A percentile compares a stretch with the other conserved stretches of the same genome.
Conservation (phyloP, 64 coral and sea anemone genomes). For the Actinia tenebrosa region DNA sequence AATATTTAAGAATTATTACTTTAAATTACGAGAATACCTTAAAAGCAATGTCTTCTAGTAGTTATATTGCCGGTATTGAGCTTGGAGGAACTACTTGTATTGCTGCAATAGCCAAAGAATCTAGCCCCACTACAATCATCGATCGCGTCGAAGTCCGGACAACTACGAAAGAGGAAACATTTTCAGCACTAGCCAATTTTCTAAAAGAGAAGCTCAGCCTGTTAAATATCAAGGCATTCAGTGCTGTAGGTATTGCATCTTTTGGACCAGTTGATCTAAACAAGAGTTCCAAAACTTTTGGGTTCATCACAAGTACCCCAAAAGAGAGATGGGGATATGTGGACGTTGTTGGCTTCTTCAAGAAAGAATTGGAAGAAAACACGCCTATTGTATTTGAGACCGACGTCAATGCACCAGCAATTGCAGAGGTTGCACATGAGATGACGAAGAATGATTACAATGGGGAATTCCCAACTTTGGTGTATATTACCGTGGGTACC, state of each 20-base stretch:
- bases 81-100: conserved; percentile 84
- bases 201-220: conserved; percentile 40
- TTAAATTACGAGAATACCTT: neutral
- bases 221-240: conserved; percentile 24
- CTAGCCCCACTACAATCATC: conserved; percentile 45
- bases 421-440: conserved; percentile 51
- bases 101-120: conserved; percentile 60
- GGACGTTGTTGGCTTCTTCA: conserved; percentile 58
- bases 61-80: conserved; percentile 76
- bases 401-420: conserved; percentile 81
- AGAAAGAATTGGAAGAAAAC: conserved; percentile 28
- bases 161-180: conserved; percentile 37
- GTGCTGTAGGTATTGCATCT: conserved; percentile 77
- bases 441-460: neutral
- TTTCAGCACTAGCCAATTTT: conserved; percentile 39
- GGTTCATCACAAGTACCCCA: conserved; percentile 75
- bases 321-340: conserved; percentile 72
- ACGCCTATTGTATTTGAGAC: conserved; percentile 81
- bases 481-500: conserved; percentile 87
- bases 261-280: conserved; percentile 89
- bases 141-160: conserved; percentile 58
- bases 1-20: neutral
- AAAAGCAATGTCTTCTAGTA: conserved; percentile 3
- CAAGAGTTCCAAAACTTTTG: conserved; percentile 63
- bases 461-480: conserved; percentile 24